Evolutionary conservation across 2,113 vertebrate genomes (phyloP), one percentile per base, ranked within the genome.

Genomic region (Sceloporus undulatus): DNA sequence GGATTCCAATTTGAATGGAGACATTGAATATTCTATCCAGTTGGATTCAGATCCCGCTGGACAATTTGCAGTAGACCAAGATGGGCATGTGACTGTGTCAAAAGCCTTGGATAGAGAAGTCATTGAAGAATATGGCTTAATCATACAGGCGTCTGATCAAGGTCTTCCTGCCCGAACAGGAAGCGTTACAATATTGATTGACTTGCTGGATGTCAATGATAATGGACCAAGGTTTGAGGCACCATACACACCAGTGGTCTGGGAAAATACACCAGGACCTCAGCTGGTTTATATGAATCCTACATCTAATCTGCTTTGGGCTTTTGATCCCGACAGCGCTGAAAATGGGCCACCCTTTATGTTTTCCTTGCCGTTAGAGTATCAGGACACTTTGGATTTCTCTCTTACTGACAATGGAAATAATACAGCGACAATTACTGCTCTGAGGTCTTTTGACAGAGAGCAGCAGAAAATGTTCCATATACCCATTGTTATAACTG

Each of bases 161-260:
- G 98, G 98, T 0, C 92, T 84, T 0, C 97, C 98, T 71, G 91
- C 97, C 27, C 86, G 92, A 80, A 97, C 97, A 14, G 98, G 98
- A 42, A 98, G 96, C 0, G 93, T 97, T 74, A 98, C 97, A 1
- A 94, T 98, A 76, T 94, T 97, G 93, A 93, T 98, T 89, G 93
- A 95, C 59, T 91, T 98, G 87, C 90, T 98, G 92, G 98, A 98
- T 90, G 89, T 98, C 27, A 98, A 98, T 85, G 98, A 98, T 90
- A 98, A 98, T 6, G 98, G 96, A n/a, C 98, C 98, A 1, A 96
- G 95, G 92, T 98, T 98, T 95, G 98, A 98, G 87, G 95, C 95
- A 0, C 85, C 91, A 0, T 98, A 99, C 87, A 88, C 95, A 34
- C 98, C 98, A 0, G 34, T 98, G 11, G 97, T 98, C 68, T 98